Base-by-base conservation (phyloP, 2,888 invertebrate genomes). In the Hyles lineata region DNA sequence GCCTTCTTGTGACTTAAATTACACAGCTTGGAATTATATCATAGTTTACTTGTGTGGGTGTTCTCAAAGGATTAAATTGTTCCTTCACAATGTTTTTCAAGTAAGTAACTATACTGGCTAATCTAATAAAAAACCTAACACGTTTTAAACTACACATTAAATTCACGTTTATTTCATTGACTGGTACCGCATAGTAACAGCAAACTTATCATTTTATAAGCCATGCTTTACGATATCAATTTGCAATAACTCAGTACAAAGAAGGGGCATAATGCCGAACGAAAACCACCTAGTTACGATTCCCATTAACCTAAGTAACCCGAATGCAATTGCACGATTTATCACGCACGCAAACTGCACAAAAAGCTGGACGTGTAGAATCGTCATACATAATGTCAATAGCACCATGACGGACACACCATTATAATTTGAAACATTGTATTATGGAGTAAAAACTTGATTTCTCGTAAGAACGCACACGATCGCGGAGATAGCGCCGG, bases 1-100 rank as follows among this genome's bases (percentile, higher is more conserved):
- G 62, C 72, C 69, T 70, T 76, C 74, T 77, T 71, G 73, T 32
- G n/a, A 11, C 60, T 43, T 67, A 50, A 50, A 67, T 67, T 50
- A 67, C 50, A 50, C 50, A 50, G 67, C 23, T 25, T 67, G 23
- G 35, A 23, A 43, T 67, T 23, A 67, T 35, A 21, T 63, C 15
- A 67, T 50, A 32, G 29, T 32, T 29, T 5, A 15, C n/a, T 17
- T 19, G 35, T 29, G 19, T 62, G 32, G n/a, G 32, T 32, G 32
- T 32, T 35, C 32, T 43, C 4, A 15, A 60, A 60, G 21, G 59
- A 11, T 59, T 59, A 59, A 25, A 25, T 9, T 25, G 15, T 23
- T 23, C 43, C 43, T 43, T 1, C 11, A 43, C 43, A 15, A 15
- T 35, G 35, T 35, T 0, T 43, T 43, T 43, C 43, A 43, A 43